Evolutionary conservation across 2,888 invertebrate species (phyloP).

Genomic region (Ophion obscuratus): DNA sequence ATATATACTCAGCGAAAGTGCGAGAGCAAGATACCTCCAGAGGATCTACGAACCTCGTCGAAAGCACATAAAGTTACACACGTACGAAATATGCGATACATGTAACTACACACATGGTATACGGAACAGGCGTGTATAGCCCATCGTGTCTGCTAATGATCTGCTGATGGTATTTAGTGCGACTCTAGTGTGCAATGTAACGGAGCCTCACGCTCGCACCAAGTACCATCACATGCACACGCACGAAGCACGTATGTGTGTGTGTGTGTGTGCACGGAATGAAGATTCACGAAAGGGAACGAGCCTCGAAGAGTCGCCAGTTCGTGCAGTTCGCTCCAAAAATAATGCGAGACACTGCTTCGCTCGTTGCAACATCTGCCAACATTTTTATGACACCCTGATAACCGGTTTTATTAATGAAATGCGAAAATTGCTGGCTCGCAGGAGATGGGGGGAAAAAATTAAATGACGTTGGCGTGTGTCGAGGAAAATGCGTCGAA

Average conservation of each 20-base stretch:
- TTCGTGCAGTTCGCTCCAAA: slow-evolving; percentile 53
- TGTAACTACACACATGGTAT: not conserved
- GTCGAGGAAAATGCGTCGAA: not conserved
- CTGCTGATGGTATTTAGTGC: slow-evolving; percentile 68
- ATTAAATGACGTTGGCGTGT: not conserved
- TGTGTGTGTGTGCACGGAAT: not conserved
- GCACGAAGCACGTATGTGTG: not conserved
- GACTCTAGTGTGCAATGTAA: slow-evolving; percentile 57
- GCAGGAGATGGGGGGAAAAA: not conserved
- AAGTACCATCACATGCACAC: slow-evolving; percentile 13
- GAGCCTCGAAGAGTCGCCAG: slow-evolving; percentile 14
- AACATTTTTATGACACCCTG: slow-evolving; percentile 58
- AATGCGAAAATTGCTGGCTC: slow-evolving; percentile 13
- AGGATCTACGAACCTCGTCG: slow-evolving; percentile 40
- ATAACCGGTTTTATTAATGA: slow-evolving; percentile 65
- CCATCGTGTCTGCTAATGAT: slow-evolving; percentile 66
- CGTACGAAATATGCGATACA: slow-evolving; percentile 11
- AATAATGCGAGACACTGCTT: slow-evolving; percentile 51
- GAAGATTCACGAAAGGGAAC: slow-evolving; percentile 33
- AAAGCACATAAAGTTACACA: slow-evolving; percentile 5
- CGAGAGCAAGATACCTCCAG: slow-evolving; percentile 29
- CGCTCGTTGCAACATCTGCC: slow-evolving; percentile 44
- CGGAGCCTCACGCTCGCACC: slow-evolving; percentile 30
- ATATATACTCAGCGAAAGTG: slow-evolving; percentile 20
- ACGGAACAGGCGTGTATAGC: slow-evolving; percentile 26